Evolutionary conservation across 2,888 invertebrate genomes (phyloP).

Genomic region (Parelbella ahira): DNA sequence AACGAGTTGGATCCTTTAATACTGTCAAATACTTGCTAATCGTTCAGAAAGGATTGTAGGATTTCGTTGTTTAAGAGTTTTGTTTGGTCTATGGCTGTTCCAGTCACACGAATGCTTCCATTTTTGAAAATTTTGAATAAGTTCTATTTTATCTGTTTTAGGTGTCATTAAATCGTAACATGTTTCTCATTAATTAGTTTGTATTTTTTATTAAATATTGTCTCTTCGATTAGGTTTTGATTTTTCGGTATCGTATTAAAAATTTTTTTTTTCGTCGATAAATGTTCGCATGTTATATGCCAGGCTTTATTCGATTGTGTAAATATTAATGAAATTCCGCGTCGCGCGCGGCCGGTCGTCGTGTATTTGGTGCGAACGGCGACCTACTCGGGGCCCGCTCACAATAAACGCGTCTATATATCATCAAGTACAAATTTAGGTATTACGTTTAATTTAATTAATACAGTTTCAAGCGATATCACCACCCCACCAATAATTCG

Average conservation of each 20-base stretch:
- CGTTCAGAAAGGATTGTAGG: no score
- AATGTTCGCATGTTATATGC: no score
- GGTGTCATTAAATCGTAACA: conserved; percentile 66
- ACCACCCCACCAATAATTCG: no score
- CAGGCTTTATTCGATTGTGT: no score
- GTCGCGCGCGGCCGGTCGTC: not conserved
- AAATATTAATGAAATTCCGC: conserved; percentile 43
- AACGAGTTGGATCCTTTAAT: no score
- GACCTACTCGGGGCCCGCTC: conserved; percentile 59
- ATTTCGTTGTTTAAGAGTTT: no score
- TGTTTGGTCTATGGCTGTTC: conserved; percentile 48
- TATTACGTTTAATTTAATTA: not conserved
- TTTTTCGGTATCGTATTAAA: conserved; percentile 39
- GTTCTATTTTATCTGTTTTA: conserved; percentile 39
- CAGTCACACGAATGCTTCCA: conserved; percentile 71
- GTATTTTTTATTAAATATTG: conserved; percentile 63
- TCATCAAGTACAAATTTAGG: conserved; percentile 71
- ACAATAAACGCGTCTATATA: conserved; percentile 49
- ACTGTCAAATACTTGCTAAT: no score
- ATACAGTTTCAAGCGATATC: no score
- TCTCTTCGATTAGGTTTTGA: no score
- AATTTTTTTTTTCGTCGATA: no score
- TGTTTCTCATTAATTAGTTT: conserved; percentile 64
- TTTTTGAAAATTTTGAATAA: conserved; percentile 47
- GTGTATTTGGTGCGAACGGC: conserved; percentile 39